A percentile compares a stretch with the other conserved stretches of the same genome.
Evolutionary conservation across 2,888 invertebrate genomes (phyloP).

Genomic region (Cyaniris semiargus): DNA sequence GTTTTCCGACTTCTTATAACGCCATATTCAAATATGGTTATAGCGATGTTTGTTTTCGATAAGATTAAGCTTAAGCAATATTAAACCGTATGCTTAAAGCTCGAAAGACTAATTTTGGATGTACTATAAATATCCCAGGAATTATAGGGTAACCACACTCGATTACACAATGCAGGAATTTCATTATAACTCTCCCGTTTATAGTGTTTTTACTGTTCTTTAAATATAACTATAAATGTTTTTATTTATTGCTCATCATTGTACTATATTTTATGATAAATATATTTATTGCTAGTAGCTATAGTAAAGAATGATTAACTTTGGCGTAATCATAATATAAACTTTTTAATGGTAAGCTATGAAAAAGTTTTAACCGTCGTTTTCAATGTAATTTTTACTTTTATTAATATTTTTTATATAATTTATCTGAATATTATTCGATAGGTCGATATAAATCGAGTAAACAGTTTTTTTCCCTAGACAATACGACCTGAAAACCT

Average conservation of each 20-base stretch:
- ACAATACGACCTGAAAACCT: too few species aligned
- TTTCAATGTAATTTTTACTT: neutral
- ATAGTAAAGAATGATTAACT: slow-evolving; percentile 63
- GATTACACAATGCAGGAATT: slow-evolving; percentile 58
- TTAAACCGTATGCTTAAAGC: neutral
- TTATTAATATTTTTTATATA: neutral
- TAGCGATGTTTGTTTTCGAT: slow-evolving; percentile 34
- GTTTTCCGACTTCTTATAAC: slow-evolving; percentile 35
- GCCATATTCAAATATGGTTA: slow-evolving; percentile 35
- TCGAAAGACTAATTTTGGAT: neutral
- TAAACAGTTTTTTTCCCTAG: neutral
- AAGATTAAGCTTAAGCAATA: slow-evolving; percentile 13
- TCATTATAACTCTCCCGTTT: slow-evolving; percentile 55
- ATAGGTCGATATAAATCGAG: neutral
- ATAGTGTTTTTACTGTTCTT: slow-evolving; percentile 71
- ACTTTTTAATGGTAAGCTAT: slow-evolving; percentile 38
- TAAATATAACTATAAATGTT: slow-evolving; percentile 72
- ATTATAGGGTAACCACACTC: slow-evolving; percentile 36
- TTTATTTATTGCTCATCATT: slow-evolving; percentile 68
- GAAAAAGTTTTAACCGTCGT: slow-evolving; percentile 35
- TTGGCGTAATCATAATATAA: slow-evolving; percentile 50
- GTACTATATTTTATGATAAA: slow-evolving; percentile 69
- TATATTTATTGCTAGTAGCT: slow-evolving; percentile 71
- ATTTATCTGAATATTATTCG: neutral
- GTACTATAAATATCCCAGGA: neutral